Base-by-base conservation (phyloP, 2,888 invertebrate genomes). In the Thymelicus acteon region DNA sequence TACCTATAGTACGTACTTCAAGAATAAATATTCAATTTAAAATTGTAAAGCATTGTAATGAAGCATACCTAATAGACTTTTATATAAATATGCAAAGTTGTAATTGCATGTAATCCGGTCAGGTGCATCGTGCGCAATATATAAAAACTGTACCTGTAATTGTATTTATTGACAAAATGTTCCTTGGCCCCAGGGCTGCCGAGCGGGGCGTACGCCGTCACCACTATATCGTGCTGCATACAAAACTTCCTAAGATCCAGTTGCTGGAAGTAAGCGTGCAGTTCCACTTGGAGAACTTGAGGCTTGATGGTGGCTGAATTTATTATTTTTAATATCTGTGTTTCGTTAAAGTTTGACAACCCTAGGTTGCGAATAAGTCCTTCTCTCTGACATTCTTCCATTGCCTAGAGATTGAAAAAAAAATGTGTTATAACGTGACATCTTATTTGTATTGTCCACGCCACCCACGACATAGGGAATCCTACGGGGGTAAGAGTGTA, bases 251-350 rank as follows among this genome's bases (percentile, higher is more conserved):
- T 90, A 65, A 97, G 82, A 19, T 95, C 90, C 72, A 90, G 86
- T 84, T 97, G 97, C 83, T 97, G 97, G 77, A 96, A 94, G 83
- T 97, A 96, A 0, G 96, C 96, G 80, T 97, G 97, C 65, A 97
- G 87, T 84, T 98, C 97, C 58, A 97, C 95, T 84, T 96, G 96
- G 69, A 97, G 85, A 74, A 96, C 96, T 71, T 96, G 95, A 3
- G 97, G 97, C 82, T 95, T 96, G 60, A 97, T 94, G 63, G 89
- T 92, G 0, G 96, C 94, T 37, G 84, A 85, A 19, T 95, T 88
- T 75, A 95, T 94, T 69, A 97, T 95, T 73, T 94, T 92, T 74
- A 93, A 82, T 67, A 97, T 94, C 90, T 98, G 98, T 15, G 88
- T 82, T 72, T 93, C 93, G 81, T 96, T 97, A 86, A 96, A 97